Percentiles rank a stretch among this genome's conserved stretches.
Evolutionary conservation across 2,113 vertebrate species (phyloP).

Genomic region (Nipponia nippon): DNA sequence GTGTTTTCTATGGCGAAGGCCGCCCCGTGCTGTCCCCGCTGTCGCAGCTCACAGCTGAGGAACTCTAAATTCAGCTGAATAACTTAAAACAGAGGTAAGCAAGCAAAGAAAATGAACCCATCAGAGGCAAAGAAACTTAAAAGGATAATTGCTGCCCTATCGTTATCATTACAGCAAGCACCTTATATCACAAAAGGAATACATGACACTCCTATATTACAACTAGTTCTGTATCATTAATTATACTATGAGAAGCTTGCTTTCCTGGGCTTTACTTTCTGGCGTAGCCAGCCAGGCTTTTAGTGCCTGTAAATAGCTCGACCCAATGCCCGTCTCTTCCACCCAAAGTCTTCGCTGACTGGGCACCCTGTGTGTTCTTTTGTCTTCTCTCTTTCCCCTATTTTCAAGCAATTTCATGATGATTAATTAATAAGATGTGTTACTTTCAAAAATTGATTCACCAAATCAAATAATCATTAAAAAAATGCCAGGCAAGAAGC

Average conservation of each 20-base stretch:
- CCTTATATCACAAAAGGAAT: neutral
- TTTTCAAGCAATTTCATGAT: neutral
- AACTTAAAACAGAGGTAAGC: neutral
- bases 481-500: neutral
- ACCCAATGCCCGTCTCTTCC: neutral
- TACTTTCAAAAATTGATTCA: neutral
- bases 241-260: neutral
- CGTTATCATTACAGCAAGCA: neutral
- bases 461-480: neutral
- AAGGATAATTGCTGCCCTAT: neutral
- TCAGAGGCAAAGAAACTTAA: neutral
- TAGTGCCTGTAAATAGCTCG: neutral
- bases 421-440: neutral
- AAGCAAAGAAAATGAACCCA: neutral
- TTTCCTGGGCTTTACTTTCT: neutral
- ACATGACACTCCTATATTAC: neutral
- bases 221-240: neutral
- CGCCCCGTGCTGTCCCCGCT: accelerated
- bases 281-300: neutral
- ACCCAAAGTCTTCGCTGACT: neutral
- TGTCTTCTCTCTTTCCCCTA: neutral
- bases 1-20: accelerated
- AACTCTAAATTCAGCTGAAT: neutral
- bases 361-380: neutral
- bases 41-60: neutral